Percentiles rank a stretch among this genome's conserved stretches.
These are phyloP conservation scores for Platerodrilus igneus DNA, from an alignment of 2,888 invertebrate genomes.

Conservation along the genomic window DNA sequence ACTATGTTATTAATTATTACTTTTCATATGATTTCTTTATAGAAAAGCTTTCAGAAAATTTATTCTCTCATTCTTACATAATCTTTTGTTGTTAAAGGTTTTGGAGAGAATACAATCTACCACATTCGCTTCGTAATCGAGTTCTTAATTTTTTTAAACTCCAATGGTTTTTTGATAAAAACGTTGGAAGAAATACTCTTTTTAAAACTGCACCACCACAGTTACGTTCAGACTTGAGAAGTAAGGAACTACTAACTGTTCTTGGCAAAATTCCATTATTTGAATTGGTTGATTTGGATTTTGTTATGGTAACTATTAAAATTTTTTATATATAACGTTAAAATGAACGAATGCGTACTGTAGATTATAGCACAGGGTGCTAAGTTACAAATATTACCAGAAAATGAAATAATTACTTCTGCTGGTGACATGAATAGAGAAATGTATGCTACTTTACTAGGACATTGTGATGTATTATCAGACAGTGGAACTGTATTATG, in stretches of 20 bases:
- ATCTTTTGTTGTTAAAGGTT: too few relatives aligned
- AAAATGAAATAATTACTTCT: conserved; percentile 51
- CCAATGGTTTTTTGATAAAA: conserved; percentile 13
- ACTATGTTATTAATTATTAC: too few relatives aligned
- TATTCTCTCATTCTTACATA: too few relatives aligned
- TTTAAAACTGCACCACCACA: conserved; percentile 4
- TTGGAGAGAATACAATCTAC: conserved; percentile 4
- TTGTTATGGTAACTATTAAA: conserved; percentile 12
- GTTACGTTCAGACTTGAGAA: conserved; percentile 9
- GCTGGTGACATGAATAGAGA: conserved; percentile 51
- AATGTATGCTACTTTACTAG: conserved; percentile 52
- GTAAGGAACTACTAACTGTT: conserved; percentile 6
- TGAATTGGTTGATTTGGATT: conserved; percentile 16
- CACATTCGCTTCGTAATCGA: conserved; percentile 3
- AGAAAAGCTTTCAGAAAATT: too few relatives aligned
- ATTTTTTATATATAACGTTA: conserved; percentile 6
- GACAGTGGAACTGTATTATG: conserved; percentile 41
- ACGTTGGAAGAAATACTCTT: conserved; percentile 7
- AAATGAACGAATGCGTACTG: conserved; percentile 39
- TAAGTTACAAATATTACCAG: conserved; percentile 48
- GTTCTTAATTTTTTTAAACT: conserved; percentile 10
- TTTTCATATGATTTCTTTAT: too few relatives aligned
- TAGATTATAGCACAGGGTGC: conserved; percentile 50
- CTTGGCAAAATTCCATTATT: conserved; percentile 9
- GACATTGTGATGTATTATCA: conserved; percentile 48